A percentile compares a stretch with the other conserved stretches of the same genome.
phyloP scores from a whole-genome alignment of 2,113 vertebrate genomes.

The Heteronetta atricapilla region DNA sequence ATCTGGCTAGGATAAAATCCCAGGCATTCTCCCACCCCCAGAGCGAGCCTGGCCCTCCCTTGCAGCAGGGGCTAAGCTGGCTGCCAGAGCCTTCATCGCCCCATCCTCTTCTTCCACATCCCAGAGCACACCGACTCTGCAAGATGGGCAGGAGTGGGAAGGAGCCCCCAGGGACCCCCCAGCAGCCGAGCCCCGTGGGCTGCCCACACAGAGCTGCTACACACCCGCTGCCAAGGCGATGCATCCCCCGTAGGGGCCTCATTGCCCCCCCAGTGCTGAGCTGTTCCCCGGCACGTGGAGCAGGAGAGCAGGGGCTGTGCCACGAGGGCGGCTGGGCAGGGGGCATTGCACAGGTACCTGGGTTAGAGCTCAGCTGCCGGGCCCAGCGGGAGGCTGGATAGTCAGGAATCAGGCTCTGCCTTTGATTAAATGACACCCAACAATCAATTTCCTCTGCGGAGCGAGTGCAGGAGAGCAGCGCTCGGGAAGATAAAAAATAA shows the following conservation, averaged over 20 bases:
- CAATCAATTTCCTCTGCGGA: not conserved
- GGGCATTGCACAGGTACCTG: fast-evolving
- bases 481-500: not conserved
- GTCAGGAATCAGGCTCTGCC: not conserved
- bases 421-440: not conserved
- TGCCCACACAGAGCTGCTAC: not conserved
- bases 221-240: not conserved
- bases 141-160: not conserved
- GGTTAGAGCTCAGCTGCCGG: not conserved
- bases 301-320: not conserved
- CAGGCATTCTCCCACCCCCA: too few relatives aligned
- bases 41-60: not conserved
- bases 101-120: not conserved
- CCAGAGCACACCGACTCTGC: not conserved
- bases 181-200: not conserved
- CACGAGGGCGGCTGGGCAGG: not conserved
- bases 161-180: too few relatives aligned
- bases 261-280: conserved; percentile 36
- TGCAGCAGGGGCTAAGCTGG: not conserved
- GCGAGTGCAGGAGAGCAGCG: not conserved
- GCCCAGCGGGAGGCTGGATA: not conserved
- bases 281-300: conserved; percentile 28
- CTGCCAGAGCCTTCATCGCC: not conserved
- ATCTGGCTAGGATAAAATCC: too few relatives aligned
- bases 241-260: not conserved